Base-by-base conservation (phyloP, 2,888 invertebrate genomes). In the Melipona beecheii region DNA sequence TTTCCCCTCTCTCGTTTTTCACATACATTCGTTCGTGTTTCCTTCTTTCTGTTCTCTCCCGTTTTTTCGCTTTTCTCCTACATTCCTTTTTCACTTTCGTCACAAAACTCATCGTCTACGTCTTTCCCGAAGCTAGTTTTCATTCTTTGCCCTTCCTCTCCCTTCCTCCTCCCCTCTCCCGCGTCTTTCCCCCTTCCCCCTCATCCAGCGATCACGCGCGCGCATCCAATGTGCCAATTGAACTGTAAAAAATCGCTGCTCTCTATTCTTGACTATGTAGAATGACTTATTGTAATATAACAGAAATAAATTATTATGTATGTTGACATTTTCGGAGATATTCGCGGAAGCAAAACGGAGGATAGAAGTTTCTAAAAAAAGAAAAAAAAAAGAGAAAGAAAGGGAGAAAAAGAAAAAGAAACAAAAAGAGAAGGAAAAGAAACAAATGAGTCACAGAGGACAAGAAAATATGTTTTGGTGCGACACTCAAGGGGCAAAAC, bases 271-370 rank as follows among this genome's bases (percentile, higher is more conserved):
- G 84, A 88, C 80, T 86, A 88, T 88, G 87, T 87, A 89, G 86
- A 87, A 86, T 84, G 89, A 89, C 84, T 89, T 90, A 90, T 90
- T 90, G 87, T 90, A 90, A 90, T 89, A 89, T 87, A 89, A 89
- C 78, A 77, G 75, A 89, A 60, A 89, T 89, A 89, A 89, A 89
- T 89, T 89, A 90, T 89, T 90, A 88, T 86, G 79, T 89, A 89
- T 86, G 89, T 88, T 89, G 86, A 88, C 85, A 68, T 75, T 89
- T 86, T 82, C 87, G 87, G 81, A 87, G 84, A 76, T 85, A 82
- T 86, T 86, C 86, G 86, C 85, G 81, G 73, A 77, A 82, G 79
- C 78, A 76, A 64, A 62, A 82, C 76, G 73, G 81, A 82, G 69
- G 77, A 65, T 74, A 70, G 60, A 43, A 54, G 70, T 81, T 60